phyloP scores from a whole-genome alignment of 1,140 invertebrate genomes.

The Thrips palmi region DNA sequence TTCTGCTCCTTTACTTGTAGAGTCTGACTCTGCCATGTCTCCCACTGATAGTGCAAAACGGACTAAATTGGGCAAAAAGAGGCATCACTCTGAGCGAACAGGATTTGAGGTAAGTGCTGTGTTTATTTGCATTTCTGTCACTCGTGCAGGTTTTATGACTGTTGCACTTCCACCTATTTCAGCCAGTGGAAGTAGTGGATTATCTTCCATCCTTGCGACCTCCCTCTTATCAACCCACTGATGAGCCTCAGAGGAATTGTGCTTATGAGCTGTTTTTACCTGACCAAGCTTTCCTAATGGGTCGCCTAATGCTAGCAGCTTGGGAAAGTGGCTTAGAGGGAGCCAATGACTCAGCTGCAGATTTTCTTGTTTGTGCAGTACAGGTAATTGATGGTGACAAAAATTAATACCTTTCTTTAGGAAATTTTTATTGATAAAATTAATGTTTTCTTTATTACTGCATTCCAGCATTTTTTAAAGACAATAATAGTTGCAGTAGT shows the following conservation, averaged over 20 bases:
- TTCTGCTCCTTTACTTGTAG: too few species aligned
- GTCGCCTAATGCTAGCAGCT: slow-evolving; percentile 55
- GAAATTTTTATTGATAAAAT: neutral
- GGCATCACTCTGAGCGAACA: too few species aligned
- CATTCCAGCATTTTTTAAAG: slow-evolving; percentile 41
- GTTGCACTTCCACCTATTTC: too few species aligned
- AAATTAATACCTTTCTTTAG: slow-evolving; percentile 5
- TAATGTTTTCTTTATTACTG: slow-evolving; percentile 1
- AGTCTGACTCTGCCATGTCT: too few species aligned
- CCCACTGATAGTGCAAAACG: too few species aligned
- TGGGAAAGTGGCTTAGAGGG: slow-evolving; percentile 67
- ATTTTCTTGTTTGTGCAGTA: slow-evolving; percentile 51
- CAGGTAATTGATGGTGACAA: slow-evolving; percentile 24
- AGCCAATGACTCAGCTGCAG: slow-evolving; percentile 55
- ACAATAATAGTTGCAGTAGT: slow-evolving; percentile 54
- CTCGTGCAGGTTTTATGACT: too few species aligned
- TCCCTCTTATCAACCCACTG: slow-evolving; percentile 19
- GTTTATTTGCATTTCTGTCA: neutral
- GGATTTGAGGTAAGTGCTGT: neutral
- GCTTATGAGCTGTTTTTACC: slow-evolving; percentile 49
- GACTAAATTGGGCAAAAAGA: too few species aligned
- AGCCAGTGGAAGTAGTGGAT: slow-evolving; percentile 8
- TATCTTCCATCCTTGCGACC: slow-evolving; percentile 1
- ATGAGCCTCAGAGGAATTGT: slow-evolving; percentile 31
- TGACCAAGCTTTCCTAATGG: slow-evolving; percentile 54